Evolutionary conservation across 2,113 vertebrate genomes (phyloP), one percentile per base, ranked within the genome.

Genomic region (Smithornis capensis): DNA sequence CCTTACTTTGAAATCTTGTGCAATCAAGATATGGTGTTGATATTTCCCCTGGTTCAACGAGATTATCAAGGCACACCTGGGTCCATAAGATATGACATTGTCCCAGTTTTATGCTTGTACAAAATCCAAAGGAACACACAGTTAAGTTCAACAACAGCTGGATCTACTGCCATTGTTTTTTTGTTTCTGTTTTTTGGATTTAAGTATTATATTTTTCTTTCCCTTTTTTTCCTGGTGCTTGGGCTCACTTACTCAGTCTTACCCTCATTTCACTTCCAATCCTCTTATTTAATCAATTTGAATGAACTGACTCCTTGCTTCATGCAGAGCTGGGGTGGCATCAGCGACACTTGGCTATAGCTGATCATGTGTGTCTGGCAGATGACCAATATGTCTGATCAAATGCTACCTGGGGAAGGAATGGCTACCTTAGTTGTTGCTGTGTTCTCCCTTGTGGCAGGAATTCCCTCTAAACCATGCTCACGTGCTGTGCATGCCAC

Each of bases 401-500:
- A 77, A 52, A 25, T 50, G 21, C 12, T 90, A 11, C 42, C 16
- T 49, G 14, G 9, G 44, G 21, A 17, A 47, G 14, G 33, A 60
- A 44, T 5, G 5, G 4, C 53, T 21, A 49, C 29, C 4, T 28
- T 63, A 40, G 31, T 12, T 49, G 10, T 10, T 49, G 18, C 23
- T 57, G 37, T 27, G 27, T 17, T 52, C 19, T 71, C 24, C 35
- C 44, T 10, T 31, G 35, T 7, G 22, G 10, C 22, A 53, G 44
- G 55, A 73, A 84, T 45, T 45, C 60, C 21, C 40, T 28, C 13
- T 27, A 35, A 88, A 35, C 9, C 27, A 22, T 62, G 56, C 29
- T 70, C 29, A 5, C 0, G 0, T 35, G 55, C 40, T 42, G 22
- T 52, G 45, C 38, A 44, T n/a, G 12, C 7, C 21, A 2, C 45